phyloP scores from a whole-genome alignment of 2,113 vertebrate species.

The Baryphthengus martii region DNA sequence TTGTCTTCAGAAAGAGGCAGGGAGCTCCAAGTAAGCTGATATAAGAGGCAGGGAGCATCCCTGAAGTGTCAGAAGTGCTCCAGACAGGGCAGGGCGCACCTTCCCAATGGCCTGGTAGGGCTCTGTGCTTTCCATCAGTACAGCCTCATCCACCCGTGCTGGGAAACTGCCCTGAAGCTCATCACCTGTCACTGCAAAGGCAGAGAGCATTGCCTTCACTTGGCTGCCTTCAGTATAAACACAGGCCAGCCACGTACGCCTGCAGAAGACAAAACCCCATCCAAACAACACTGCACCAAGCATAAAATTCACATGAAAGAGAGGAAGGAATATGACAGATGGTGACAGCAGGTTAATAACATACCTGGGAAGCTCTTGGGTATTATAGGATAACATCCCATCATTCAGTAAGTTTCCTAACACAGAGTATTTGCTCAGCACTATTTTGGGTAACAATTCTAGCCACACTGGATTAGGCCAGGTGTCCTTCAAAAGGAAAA shows the following conservation, averaged over 20 bases:
- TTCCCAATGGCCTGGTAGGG: neutral
- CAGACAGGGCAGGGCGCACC: neutral
- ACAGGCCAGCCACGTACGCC: fast-evolving
- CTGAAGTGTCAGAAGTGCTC: neutral
- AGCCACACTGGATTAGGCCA: neutral
- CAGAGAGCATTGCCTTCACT: neutral
- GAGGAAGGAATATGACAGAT: neutral
- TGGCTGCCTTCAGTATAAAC: neutral
- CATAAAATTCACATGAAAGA: neutral
- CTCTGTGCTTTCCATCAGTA: neutral
- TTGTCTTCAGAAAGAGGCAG: neutral
- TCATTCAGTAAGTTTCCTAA: neutral
- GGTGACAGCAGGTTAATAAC: neutral
- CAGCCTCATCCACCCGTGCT: fast-evolving
- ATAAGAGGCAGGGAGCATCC: neutral
- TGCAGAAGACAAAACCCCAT: neutral
- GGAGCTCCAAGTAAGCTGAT: neutral
- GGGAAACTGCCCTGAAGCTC: neutral
- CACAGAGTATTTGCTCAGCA: neutral
- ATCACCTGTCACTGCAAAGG: neutral
- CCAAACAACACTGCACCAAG: neutral
- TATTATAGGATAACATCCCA: neutral
- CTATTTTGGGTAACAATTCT: neutral
- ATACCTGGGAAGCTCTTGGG: neutral
- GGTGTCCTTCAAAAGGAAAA: neutral